Evolutionary conservation across 2,113 vertebrate species (phyloP).

Genomic region (Nothobranchius furzeri): DNA sequence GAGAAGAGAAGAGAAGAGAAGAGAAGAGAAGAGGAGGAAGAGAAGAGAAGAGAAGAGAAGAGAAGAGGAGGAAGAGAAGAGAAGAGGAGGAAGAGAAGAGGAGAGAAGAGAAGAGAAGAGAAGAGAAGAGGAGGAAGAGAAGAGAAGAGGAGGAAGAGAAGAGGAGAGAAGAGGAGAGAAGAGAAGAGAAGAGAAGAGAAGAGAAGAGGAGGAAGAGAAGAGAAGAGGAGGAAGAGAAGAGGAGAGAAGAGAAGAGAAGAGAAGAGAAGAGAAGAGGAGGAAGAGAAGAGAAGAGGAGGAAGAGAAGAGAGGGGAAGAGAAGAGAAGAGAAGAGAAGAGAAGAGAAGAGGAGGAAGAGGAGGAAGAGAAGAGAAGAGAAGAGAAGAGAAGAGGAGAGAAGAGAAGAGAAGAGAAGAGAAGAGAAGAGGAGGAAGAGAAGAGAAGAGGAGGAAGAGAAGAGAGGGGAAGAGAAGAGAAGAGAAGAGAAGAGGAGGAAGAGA

Average conservation of each 20-base stretch:
- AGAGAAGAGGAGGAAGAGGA: too few relatives aligned
- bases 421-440: conserved; percentile 28
- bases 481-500: conserved; percentile 33
- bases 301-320: background rate
- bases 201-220: conserved; percentile 34
- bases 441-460: conserved; percentile 36
- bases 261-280: conserved; percentile 41
- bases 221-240: conserved; percentile 32
- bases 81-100: conserved; percentile 48
- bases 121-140: conserved; percentile 19
- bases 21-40: conserved; percentile 6
- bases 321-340: conserved; percentile 35
- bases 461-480: conserved; percentile 43
- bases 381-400: conserved; percentile 39
- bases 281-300: conserved; percentile 41
- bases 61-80: conserved; percentile 40
- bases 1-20: too few relatives aligned
- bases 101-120: conserved; percentile 7
- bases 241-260: conserved; percentile 41
- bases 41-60: conserved; percentile 40
- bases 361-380: conserved; percentile 45
- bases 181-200: conserved; percentile 36
- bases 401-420: conserved; percentile 13
- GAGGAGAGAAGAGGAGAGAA: conserved; percentile 48
- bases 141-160: conserved; percentile 45